Percentiles rank a stretch among this genome's conserved stretches.
These are phyloP conservation scores for Nothobranchius furzeri DNA, from an alignment of 2,113 vertebrate genomes.

Conservation along the genomic window DNA sequence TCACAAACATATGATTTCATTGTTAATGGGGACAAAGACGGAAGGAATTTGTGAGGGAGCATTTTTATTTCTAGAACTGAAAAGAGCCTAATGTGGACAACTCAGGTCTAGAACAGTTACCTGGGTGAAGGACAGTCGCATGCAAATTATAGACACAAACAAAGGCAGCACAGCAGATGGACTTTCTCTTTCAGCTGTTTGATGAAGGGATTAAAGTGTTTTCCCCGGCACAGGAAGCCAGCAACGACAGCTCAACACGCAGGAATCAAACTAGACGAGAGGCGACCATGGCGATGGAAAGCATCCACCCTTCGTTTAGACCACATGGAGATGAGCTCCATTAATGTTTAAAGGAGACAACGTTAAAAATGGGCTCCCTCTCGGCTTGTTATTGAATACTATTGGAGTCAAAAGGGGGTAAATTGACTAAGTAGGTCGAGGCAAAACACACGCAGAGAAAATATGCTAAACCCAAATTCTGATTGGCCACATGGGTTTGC, in stretches of 20 bases:
- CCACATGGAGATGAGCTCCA: constrained; percentile 17
- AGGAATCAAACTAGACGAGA: constrained; percentile 31
- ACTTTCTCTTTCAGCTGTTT: constrained; percentile 31
- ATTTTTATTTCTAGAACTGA: no score
- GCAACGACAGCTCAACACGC: constrained; percentile 41
- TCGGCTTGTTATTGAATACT: constrained; percentile 46
- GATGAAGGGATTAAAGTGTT: constrained; percentile 26
- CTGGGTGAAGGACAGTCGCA: neutral
- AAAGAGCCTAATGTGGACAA: no score
- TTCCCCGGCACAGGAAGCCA: constrained; percentile 28
- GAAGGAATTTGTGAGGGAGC: no score
- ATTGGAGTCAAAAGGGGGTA: constrained; percentile 68
- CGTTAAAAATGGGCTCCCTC: constrained; percentile 36
- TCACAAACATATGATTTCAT: no score
- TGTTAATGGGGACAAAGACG: no score
- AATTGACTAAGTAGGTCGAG: constrained; percentile 66
- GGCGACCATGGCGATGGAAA: constrained; percentile 25
- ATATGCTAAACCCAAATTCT: constrained; percentile 56
- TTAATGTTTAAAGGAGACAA: constrained; percentile 27
- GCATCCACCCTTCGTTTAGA: constrained; percentile 33
- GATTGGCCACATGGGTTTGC: constrained; percentile 63
- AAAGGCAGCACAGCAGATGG: constrained; percentile 24
- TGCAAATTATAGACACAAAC: constrained; percentile 4
- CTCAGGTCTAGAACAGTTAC: constrained; percentile 3
- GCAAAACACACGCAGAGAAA: constrained; percentile 55